These are phyloP conservation scores for Cancer borealis DNA, from an alignment of 2,888 invertebrate genomes.

Conservation along the genomic window DNA sequence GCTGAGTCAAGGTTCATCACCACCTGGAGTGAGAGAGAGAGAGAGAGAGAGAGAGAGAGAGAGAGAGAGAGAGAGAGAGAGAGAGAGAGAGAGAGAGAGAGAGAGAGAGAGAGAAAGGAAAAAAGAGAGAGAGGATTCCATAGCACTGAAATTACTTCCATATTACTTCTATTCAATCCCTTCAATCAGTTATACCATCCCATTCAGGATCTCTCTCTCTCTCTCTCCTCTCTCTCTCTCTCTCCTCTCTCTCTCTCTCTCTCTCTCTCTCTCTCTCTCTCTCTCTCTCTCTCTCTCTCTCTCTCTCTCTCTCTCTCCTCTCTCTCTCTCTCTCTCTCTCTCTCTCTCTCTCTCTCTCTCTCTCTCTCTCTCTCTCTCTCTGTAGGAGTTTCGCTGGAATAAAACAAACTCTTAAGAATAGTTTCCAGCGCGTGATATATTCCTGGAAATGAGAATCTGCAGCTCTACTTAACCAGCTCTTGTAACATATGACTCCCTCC, in stretches of 20 bases:
- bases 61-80: neutral
- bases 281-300: neutral
- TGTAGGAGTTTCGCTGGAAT: no score
- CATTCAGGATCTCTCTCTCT: neutral
- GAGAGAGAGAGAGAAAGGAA: neutral
- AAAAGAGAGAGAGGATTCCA: neutral
- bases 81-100: neutral
- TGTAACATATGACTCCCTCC: neutral
- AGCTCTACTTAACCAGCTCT: neutral
- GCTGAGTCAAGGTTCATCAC: slow-evolving; percentile 3
- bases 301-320: neutral
- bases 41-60: neutral
- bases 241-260: neutral
- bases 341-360: neutral
- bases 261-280: slow-evolving; percentile 6
- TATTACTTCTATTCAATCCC: neutral
- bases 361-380: neutral
- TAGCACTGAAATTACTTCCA: neutral
- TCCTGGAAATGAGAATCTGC: neutral
- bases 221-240: neutral
- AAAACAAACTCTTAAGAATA: neutral
- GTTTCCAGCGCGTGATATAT: neutral
- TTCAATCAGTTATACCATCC: neutral
- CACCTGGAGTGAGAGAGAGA: neutral
- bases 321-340: slow-evolving; percentile 14